Evolutionary conservation across 1,140 invertebrate genomes (phyloP), one percentile per base, ranked within the genome.

Genomic region (Scaptodrosophila lebanonensis): DNA sequence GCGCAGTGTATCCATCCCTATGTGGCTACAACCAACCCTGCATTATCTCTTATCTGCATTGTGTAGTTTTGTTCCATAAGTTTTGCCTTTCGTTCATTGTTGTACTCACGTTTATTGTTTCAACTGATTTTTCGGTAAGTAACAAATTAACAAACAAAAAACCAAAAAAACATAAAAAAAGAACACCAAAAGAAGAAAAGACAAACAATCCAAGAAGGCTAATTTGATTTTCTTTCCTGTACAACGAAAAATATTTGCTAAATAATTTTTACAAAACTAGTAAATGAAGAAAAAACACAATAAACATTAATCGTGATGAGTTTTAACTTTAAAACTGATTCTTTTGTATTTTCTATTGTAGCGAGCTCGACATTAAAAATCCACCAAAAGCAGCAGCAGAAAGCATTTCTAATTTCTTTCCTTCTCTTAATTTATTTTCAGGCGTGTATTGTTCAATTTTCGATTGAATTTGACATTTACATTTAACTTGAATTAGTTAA

Each of bases 381-480:
- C 57, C 35, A 43, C 6, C 39, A 45, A 42, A 36, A 20, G 44
- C 32, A 36, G 32, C 45, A 47, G 42, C 12, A 20, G 38, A 25
- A 25, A 25, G 22, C 49, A 64, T 75, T 79, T 79, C 75, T 79
- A 79, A 79, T 79, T 79, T 82, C 60, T 83, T 83, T 68, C 58
- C 76, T 76, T 83, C 68, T 83, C 67, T 77, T 83, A 44, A 63
- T 77, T 83, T 72, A 77, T 83, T 83, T 83, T 83, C 77, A 83
- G 77, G 71, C 58, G 77, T 83, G 70, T 72, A 67, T 83, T 76
- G 73, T 79, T 79, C 73, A 75, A 79, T 82, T 79, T 79, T 79
- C 25, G 82, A 79, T 79, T 79, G 65, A 82, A 82, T 79, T 77
- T 77, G 59, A 67, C 54, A 70, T 64, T 68, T 58, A 79, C 65